Conservation (phyloP, 2,797 vertebrate species). For the Rhynchonycteris naso region DNA sequence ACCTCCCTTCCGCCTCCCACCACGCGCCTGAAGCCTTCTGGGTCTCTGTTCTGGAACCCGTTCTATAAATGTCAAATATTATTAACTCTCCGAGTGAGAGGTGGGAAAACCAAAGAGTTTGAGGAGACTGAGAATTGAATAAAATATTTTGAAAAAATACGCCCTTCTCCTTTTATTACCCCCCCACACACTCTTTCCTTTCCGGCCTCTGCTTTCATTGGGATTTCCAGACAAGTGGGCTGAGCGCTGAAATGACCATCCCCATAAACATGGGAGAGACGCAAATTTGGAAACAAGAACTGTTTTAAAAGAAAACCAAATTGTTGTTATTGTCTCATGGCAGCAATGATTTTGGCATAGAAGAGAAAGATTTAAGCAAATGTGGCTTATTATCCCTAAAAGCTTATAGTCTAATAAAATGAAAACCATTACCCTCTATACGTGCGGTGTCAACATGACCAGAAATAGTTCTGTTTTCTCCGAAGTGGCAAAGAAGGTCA, state of each 20-base stretch:
- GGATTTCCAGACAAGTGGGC: not conserved
- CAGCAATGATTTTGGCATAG: not conserved
- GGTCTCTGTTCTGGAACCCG: conserved; percentile 59
- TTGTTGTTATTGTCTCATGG: not conserved
- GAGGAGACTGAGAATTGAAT: not conserved
- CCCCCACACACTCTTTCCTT: not conserved
- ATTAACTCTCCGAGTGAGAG: conserved; percentile 42
- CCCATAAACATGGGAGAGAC: not conserved
- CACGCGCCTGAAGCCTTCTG: conserved; percentile 12
- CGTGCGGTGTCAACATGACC: rapidly evolving
- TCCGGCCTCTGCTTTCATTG: conserved; percentile 16
- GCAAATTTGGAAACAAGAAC: not conserved
- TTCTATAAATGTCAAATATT: conserved; percentile 64
- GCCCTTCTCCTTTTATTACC: too few species aligned
- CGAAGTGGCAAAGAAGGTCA: not conserved
- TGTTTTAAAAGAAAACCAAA: not conserved
- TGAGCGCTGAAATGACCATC: not conserved
- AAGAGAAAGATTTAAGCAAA: not conserved
- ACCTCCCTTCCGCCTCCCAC: conserved; percentile 21
- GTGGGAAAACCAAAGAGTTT: conserved; percentile 26
- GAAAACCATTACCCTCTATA: not conserved
- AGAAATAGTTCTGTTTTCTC: not conserved
- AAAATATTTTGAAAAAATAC: not conserved
- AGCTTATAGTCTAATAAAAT: not conserved
- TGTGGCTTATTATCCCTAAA: not conserved